Evolutionary conservation across 2,888 invertebrate species (phyloP), one percentile per base, ranked within the genome.

Genomic region (Drosophila longiperda): DNA sequence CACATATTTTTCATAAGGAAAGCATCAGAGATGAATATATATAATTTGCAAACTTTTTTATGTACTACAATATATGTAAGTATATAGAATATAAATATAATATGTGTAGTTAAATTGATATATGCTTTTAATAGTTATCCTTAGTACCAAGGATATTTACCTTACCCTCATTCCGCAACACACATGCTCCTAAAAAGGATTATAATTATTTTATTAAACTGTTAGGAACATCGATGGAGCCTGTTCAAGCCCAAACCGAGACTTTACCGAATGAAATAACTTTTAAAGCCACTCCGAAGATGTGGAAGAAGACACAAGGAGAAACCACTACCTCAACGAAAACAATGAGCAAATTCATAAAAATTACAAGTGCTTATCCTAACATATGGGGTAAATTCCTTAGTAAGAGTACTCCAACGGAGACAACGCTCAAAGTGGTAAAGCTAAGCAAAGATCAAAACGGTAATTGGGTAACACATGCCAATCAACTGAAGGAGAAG

Each of bases 381-480:
- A 12, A 1, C 11, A 50, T 11, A 11, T 6, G 6, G 50, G 7
- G 12, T 3, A 5, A 11, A 29, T n/a, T 3, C 6, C 11, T 17
- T 50, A 50, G 29, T 6, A 7, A n/a, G 11, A 50, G 17, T 26
- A 11, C 2, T 3, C 5, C 8, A 20, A 29, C 20, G 1, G 17
- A 36, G 61, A 26, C 29, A n/a, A 9, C 3, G 5, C 20, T 34
- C 1, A 3, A 17, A 11, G 12, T 20, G 15, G 8, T 42, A 12
- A 23, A 62, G 12, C 15, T 48, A 12, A 2, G 7, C 8, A 54
- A 50, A 8, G 29, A 53, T 45, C 15, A 29, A 53, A 4, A 17
- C 6, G 64, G 65, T 7, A 45, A 55, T 1, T 57, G 40, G 38
- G 49, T 42, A 0, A 68, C 77, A 42, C 55, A 50, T 17, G 68